phyloP scores from a whole-genome alignment of 2,113 vertebrate genomes.

The Cyprinodon brontotheroides region DNA sequence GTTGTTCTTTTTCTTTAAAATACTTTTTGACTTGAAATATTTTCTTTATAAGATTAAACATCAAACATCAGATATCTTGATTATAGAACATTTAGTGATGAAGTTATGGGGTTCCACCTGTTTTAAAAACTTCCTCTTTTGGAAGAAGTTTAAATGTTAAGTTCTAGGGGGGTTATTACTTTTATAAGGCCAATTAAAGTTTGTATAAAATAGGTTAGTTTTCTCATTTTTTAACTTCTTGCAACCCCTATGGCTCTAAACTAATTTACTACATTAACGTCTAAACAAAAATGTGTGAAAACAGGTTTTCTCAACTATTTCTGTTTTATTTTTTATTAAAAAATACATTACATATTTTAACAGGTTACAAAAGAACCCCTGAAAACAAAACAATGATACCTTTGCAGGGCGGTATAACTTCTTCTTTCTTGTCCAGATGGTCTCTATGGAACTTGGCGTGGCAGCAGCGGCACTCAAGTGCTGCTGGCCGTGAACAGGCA shows the following conservation, averaged over 20 bases:
- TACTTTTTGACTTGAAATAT: not conserved
- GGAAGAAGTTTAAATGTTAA: not conserved
- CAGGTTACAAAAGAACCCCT: not conserved
- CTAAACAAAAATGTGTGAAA: too few relatives aligned
- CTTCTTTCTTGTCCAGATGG: constrained; percentile 94
- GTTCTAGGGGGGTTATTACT: not conserved
- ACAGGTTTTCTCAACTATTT: too few relatives aligned
- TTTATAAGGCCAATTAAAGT: too few relatives aligned
- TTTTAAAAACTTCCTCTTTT: too few relatives aligned
- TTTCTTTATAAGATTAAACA: not conserved
- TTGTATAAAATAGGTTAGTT: too few relatives aligned
- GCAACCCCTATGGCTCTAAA: too few relatives aligned
- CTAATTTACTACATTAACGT: too few relatives aligned
- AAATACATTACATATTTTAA: not conserved
- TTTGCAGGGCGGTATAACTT: constrained; percentile 92
- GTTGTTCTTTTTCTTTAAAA: not conserved
- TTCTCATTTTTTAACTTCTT: too few relatives aligned
- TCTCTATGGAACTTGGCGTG: constrained; percentile 97
- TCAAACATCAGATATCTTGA: not conserved
- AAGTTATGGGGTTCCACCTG: too few relatives aligned
- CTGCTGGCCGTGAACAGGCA: constrained; percentile 91
- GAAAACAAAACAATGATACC: constrained; percentile 72
- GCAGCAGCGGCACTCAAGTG: constrained; percentile 94
- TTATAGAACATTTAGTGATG: too few relatives aligned
- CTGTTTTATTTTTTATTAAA: too few relatives aligned